These are phyloP conservation scores for Molossus alvarezi DNA, from an alignment of 2,797 vertebrate genomes.

Conservation along the genomic window DNA sequence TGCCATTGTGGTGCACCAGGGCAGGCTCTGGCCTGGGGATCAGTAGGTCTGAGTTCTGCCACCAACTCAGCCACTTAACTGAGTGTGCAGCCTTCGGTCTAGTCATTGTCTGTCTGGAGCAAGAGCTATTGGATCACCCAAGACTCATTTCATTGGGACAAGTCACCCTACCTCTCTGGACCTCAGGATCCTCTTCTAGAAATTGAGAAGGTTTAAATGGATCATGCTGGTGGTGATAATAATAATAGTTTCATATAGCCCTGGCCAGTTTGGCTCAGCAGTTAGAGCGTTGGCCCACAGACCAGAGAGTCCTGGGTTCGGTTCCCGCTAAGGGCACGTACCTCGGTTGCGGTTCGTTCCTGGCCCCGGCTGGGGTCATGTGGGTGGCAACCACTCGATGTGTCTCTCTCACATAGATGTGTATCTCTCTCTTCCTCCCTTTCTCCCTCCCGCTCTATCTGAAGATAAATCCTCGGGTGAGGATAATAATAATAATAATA, in stretches of 20 bases:
- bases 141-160: not conserved
- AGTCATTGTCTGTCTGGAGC: not conserved
- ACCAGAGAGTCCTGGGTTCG: too few relatives aligned
- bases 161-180: constrained; percentile 31
- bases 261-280: too few relatives aligned
- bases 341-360: too few relatives aligned
- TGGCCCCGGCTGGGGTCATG: too few relatives aligned
- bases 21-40: not conserved
- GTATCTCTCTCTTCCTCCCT: too few relatives aligned
- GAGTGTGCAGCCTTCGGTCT: not conserved
- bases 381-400: too few relatives aligned
- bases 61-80: not conserved
- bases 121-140: not conserved
- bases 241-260: not conserved
- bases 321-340: too few relatives aligned
- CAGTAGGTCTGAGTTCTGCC: not conserved
- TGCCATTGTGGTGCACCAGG: fast-evolving
- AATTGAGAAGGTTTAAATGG: not conserved
- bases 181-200: not conserved
- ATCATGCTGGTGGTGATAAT: not conserved
- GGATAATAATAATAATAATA: not conserved
- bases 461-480: too few relatives aligned
- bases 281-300: too few relatives aligned
- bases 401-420: too few relatives aligned
- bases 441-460: too few relatives aligned